Conservation (phyloP, 2,888 invertebrate genomes). For the Apodemia zela region DNA sequence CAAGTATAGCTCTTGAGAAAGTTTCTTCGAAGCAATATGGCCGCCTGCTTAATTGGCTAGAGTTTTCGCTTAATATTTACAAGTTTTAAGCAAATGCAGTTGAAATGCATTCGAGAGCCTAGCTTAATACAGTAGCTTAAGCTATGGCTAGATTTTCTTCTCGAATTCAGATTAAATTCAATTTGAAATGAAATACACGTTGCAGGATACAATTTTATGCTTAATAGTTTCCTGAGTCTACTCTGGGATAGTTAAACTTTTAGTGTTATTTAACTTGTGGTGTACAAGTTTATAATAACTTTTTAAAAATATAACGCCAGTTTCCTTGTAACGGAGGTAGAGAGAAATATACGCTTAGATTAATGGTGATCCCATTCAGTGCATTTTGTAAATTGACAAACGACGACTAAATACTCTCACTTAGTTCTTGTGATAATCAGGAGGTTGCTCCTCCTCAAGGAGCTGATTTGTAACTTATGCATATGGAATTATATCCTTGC, state of each 20-base stretch:
- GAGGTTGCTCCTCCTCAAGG: too few species aligned
- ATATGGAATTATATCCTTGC: too few species aligned
- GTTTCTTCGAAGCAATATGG: slow-evolving; percentile 52
- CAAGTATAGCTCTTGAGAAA: slow-evolving; percentile 49
- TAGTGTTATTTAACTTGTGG: not conserved
- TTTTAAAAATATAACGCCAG: too few species aligned
- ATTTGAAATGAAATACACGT: slow-evolving; percentile 29
- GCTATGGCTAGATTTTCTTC: slow-evolving; percentile 38
- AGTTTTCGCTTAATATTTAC: slow-evolving; percentile 64
- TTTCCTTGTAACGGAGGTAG: too few species aligned
- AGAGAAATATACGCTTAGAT: too few species aligned
- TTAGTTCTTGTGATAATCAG: too few species aligned
- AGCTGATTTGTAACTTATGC: too few species aligned
- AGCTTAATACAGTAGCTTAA: slow-evolving; percentile 44
- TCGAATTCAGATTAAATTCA: slow-evolving; percentile 42
- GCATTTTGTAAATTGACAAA: too few species aligned
- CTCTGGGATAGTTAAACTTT: not conserved
- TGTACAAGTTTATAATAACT: not conserved
- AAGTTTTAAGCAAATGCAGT: slow-evolving; percentile 61
- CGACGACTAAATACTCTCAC: too few species aligned
- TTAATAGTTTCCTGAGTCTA: not conserved
- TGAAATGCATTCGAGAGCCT: slow-evolving; percentile 47
- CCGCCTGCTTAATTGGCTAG: slow-evolving; percentile 65
- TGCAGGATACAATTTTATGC: slow-evolving; percentile 21
- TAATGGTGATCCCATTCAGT: too few species aligned